Base-by-base conservation (phyloP, 1,140 invertebrate species). In the Diabrotica undecimpunctata region DNA sequence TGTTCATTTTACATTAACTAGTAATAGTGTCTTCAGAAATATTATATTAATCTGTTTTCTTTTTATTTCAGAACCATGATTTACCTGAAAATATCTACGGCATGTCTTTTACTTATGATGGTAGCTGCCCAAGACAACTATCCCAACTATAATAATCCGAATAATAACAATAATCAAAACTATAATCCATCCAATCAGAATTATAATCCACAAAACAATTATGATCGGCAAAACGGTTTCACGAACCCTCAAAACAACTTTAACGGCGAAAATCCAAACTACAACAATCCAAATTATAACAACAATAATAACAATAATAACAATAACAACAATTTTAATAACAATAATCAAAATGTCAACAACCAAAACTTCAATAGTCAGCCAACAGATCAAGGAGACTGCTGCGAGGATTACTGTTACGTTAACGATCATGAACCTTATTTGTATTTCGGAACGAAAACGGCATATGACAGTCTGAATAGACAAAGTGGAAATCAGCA, bases 401-500 rank as follows among this genome's bases (percentile, higher is more conserved):
- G 71, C 57, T 78, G 83, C 64, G 83, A 86, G 67, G 84, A 82
- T 38, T 84, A 84, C 68, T 88, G 87, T 74, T 83, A 85, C 41
- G 79, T 80, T 41, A 78, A 75, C 14, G 84, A 88, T 62, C 78
- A 81, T n/a, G 80, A 86, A 52, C 85, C 86, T 0, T 81, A 83
- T 66, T 77, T 85, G 7, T 80, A 83, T n/a, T 87, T 87, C 71
- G 83, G 81, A 8, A 84, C 84, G 2, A 88, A 87, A 76, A 88
- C 86, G 0, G 83, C 86, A 5, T 89, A 89, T 73, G 81, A 85
- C 70, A 85, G 85, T 69, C 80, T 83, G 25, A 83, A 82, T 69
- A 79, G 81, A 58, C 78, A 75, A 63, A 78, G 78, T 11, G 82
- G 78, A 64, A 78, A 81, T 61, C 78, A 82, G 56, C 83, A 85